These are phyloP conservation scores for Mesorhabditis spiculigera DNA, from an alignment of 2,888 invertebrate genomes.

Conservation along the genomic window DNA sequence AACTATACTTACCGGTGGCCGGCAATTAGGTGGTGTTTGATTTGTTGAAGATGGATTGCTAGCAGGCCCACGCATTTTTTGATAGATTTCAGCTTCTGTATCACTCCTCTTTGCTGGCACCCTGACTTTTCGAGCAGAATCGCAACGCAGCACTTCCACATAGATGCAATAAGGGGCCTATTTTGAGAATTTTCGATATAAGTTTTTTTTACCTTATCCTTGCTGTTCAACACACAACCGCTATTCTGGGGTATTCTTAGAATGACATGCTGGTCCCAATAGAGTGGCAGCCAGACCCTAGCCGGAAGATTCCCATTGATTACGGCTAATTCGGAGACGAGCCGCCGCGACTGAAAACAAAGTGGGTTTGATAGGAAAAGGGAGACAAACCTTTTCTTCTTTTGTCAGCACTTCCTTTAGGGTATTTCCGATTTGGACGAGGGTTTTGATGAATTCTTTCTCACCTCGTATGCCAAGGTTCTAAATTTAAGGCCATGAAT, in stretches of 20 bases:
- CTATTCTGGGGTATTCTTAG: constrained; percentile 93
- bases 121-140: constrained; percentile 12
- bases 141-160: constrained; percentile 74
- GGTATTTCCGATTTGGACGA: constrained; percentile 80
- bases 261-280: constrained; percentile 81
- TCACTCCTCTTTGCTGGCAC: constrained; percentile 17
- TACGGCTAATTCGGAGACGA: constrained; percentile 85
- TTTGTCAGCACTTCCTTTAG: constrained; percentile 78
- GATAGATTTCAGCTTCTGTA: constrained; percentile 18
- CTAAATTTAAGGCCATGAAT: not conserved
- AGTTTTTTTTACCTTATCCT: constrained; percentile 75
- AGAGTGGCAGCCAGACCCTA: constrained; percentile 91
- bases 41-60: constrained; percentile 11
- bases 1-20: not conserved
- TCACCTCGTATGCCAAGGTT: constrained; percentile 63
- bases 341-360: constrained; percentile 36
- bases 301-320: constrained; percentile 95
- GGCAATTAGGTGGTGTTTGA: not conserved
- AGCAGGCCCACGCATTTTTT: constrained; percentile 11
- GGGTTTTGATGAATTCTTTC: constrained; percentile 77
- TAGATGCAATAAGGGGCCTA: constrained; percentile 96
- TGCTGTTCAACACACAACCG: constrained; percentile 95
- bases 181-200: constrained; percentile 9
- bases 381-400: constrained; percentile 68
- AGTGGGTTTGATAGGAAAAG: not conserved